Conservation (phyloP, 1,140 invertebrate species). For the Diabrotica undecimpunctata region DNA sequence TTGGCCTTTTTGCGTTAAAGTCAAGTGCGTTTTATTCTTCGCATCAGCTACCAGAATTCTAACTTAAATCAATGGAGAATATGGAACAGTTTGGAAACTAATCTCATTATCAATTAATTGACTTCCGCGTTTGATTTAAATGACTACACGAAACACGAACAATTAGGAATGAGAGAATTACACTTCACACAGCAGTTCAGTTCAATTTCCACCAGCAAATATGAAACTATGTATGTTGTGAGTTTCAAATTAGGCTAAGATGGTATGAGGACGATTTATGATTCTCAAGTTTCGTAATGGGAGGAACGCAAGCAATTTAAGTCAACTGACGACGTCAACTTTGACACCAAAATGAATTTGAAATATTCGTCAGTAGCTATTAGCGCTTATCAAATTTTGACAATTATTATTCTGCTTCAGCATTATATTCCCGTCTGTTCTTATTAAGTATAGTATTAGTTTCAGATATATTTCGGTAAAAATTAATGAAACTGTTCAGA, state of each 20-base stretch:
- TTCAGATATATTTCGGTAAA: too few relatives aligned
- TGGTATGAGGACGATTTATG: not conserved
- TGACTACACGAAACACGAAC: slow-evolving; percentile 11
- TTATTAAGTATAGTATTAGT: too few relatives aligned
- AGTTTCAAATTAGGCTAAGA: slow-evolving; percentile 11
- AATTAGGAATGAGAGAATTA: slow-evolving; percentile 13
- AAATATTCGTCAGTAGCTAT: not conserved
- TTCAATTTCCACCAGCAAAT: slow-evolving; percentile 7
- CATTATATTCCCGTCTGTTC: too few relatives aligned
- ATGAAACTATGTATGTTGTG: slow-evolving; percentile 7
- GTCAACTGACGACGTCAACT: not conserved
- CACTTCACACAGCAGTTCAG: slow-evolving; percentile 6
- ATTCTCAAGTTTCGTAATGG: not conserved
- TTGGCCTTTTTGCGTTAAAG: too few relatives aligned
- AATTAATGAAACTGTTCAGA: too few relatives aligned
- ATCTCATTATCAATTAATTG: slow-evolving; percentile 15
- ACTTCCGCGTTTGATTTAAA: slow-evolving; percentile 16
- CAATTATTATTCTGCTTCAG: not conserved
- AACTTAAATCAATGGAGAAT: slow-evolving; percentile 13
- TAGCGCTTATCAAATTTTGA: not conserved
- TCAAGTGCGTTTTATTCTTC: not conserved
- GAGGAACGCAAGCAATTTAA: not conserved
- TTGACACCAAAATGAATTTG: not conserved
- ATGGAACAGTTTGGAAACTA: slow-evolving; percentile 14
- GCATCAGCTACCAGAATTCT: not conserved